A percentile compares a stretch with the other conserved stretches of the same genome.
Conservation (phyloP, 2,113 vertebrate genomes). For the Xenopus tropicalis region DNA sequence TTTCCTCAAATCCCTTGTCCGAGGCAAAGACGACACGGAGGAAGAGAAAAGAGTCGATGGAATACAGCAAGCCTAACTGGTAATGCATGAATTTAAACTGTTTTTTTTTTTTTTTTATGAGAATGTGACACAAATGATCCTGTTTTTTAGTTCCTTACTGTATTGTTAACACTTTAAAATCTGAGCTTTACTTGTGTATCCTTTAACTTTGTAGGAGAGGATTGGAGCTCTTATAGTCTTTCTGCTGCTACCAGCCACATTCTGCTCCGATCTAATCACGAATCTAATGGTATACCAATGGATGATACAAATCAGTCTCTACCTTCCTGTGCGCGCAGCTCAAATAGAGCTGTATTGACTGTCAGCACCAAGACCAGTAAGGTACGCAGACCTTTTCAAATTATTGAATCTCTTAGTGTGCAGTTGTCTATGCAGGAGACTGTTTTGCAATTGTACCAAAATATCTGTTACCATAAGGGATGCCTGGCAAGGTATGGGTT, state of each 20-base stretch:
- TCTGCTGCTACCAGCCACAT: constrained; percentile 63
- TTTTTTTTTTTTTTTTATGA: too few relatives aligned
- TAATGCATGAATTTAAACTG: not conserved
- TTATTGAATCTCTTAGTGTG: too few relatives aligned
- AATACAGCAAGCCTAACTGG: constrained; percentile 39
- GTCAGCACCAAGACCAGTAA: constrained; percentile 71
- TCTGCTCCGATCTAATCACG: constrained; percentile 48
- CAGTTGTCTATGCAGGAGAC: too few relatives aligned
- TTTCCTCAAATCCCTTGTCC: constrained; percentile 35
- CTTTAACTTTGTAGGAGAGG: constrained; percentile 58
- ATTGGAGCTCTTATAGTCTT: constrained; percentile 64
- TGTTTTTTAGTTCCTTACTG: too few relatives aligned
- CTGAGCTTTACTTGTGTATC: not conserved
- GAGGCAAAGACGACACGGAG: constrained; percentile 27
- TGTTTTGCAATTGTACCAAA: too few relatives aligned
- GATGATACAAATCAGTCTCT: constrained; percentile 50
- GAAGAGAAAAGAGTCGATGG: constrained; percentile 22
- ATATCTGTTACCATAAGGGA: too few relatives aligned
- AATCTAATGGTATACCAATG: constrained; percentile 45
- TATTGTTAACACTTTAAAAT: too few relatives aligned
- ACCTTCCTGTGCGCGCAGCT: constrained; percentile 57
- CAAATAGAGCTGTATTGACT: constrained; percentile 76
- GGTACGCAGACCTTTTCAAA: constrained; percentile 55
- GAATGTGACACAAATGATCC: too few relatives aligned
- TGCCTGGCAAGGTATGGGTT: too few relatives aligned